Evolutionary conservation across 2,797 vertebrate genomes (phyloP), one percentile per base, ranked within the genome.

Genomic region (Lacerta viridis): DNA sequence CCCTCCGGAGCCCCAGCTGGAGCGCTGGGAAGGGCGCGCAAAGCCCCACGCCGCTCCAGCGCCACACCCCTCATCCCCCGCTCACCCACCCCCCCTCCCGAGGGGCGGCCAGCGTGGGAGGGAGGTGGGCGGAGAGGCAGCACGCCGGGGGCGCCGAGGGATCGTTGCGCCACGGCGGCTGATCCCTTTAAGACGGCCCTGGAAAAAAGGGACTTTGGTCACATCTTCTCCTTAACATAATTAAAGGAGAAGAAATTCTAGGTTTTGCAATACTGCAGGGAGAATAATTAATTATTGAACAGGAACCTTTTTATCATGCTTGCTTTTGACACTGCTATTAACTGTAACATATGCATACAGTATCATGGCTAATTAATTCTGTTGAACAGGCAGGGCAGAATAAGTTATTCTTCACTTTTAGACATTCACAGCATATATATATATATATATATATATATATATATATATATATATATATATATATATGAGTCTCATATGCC

Each of bases 211-310:
- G 55, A 3, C 85, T 85, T 29, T 46, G 4, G 1, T 8, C 4
- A 0, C 76, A 85, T 81, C 77, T 84, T 23, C 43, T 0, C 0
- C 11, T 80, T 72, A 71, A 76, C 61, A 74, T 84, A 11, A 13
- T 64, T 39, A 33, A 50, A 74, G 9, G 18, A 11, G 15, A 0
- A 88, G 25, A 87, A 89, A 4, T 23, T 71, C 83, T 74, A 0
- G 0, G 59, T 4, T 61, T 76, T 61, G 27, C 23, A 59, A 79
- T 72, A 84, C 36, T 72, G 55, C 46, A 71, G 46, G 20, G 36
- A 79, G 82, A 41, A 79, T 78, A 41, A 59, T 87, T 87, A 87
- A 87, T 82, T 72, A 79, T 78, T 84, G 33, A 84, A 41, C 33
- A 43, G 39, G 36, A 71, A 72, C 39, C 46, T 33, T 61, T 61